These are phyloP conservation scores for Pandemis corylana DNA, from an alignment of 2,888 invertebrate species.

Conservation along the genomic window DNA sequence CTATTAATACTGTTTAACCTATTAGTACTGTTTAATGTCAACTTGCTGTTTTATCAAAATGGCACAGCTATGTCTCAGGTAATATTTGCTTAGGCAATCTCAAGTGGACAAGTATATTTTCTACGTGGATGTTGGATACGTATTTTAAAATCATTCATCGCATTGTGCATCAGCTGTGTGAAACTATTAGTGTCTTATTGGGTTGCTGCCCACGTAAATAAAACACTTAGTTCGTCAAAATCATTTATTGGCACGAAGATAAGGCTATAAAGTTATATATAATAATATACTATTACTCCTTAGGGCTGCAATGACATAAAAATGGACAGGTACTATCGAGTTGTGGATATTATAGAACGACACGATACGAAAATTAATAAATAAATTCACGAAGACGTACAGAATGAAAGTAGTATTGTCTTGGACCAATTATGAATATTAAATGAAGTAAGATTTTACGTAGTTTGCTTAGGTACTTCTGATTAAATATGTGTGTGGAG, in stretches of 20 bases:
- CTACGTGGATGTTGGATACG: not conserved
- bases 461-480: not conserved
- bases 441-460: not conserved
- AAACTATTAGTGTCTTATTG: conserved; percentile 21
- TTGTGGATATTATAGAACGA: not conserved
- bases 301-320: not conserved
- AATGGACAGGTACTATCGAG: not conserved
- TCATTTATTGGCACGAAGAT: conserved; percentile 52
- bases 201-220: conserved; percentile 48
- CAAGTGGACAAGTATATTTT: not conserved
- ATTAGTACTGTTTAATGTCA: not conserved
- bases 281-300: conserved; percentile 10
- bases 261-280: conserved; percentile 5
- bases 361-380: not conserved
- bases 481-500: not conserved
- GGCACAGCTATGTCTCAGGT: not conserved
- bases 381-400: not conserved
- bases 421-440: not conserved
- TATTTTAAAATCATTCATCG: not conserved
- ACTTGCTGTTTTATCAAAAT: not conserved
- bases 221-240: conserved; percentile 50
- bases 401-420: not conserved
- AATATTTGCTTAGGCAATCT: no score
- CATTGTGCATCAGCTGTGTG: not conserved
- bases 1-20: not conserved